These are phyloP conservation scores for Aspiorhynchus laticeps DNA, from an alignment of 2,113 vertebrate species.

Conservation along the genomic window DNA sequence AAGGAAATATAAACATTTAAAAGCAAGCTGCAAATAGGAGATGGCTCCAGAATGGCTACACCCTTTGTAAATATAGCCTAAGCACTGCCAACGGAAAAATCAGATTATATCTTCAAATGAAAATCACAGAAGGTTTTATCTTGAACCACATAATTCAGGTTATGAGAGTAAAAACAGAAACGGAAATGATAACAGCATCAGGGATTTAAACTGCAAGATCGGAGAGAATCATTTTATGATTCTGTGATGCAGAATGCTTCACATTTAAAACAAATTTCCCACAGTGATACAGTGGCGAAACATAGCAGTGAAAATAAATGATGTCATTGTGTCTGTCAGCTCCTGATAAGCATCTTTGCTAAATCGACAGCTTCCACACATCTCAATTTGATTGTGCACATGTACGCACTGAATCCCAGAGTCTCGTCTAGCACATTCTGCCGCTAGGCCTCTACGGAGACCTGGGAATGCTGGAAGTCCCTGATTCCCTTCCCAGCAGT, in stretches of 20 bases:
- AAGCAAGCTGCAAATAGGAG: slow-evolving; percentile 2
- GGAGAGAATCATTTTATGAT: slow-evolving; percentile 3
- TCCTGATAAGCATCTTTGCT: slow-evolving; percentile 69
- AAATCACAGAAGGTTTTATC: slow-evolving; percentile 14
- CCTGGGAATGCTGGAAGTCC: slow-evolving; percentile 56
- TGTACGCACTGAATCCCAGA: slow-evolving; percentile 48
- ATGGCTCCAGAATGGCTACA: slow-evolving; percentile 37
- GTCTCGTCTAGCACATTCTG: slow-evolving; percentile 60
- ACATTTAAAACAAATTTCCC: not conserved
- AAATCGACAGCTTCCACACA: slow-evolving; percentile 68
- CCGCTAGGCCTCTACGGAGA: slow-evolving; percentile 71
- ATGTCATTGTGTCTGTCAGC: slow-evolving; percentile 53
- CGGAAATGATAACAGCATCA: not conserved
- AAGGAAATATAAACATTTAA: slow-evolving; percentile 1
- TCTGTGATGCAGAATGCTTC: not conserved
- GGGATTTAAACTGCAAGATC: slow-evolving; percentile 4
- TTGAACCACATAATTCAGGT: slow-evolving; percentile 7
- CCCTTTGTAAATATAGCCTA: slow-evolving; percentile 24
- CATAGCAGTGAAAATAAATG: not conserved
- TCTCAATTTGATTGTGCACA: slow-evolving; percentile 71
- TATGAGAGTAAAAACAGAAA: not conserved
- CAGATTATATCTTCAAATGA: slow-evolving; percentile 73
- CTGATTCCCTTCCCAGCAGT: slow-evolving; percentile 64
- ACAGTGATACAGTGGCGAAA: not conserved
- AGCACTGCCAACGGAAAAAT: slow-evolving; percentile 84